Base-by-base conservation (phyloP, 2,888 invertebrate species). In the Monoplex corrugatus region DNA sequence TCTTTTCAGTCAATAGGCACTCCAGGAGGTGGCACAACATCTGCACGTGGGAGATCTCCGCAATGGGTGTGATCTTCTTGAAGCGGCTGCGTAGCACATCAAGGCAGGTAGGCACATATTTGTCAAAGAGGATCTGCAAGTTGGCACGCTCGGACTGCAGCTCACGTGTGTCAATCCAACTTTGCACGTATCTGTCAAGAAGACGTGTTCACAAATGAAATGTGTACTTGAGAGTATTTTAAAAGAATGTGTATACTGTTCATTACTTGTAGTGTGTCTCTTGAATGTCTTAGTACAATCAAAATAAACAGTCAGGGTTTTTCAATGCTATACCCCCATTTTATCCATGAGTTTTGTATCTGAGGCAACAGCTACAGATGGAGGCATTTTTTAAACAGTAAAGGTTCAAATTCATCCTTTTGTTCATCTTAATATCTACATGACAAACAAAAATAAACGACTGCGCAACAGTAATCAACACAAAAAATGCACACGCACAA, bases 61-160 rank as follows among this genome's bases (percentile, higher is more conserved):
- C 98, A 92, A 99, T 98, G 0, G 99, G 98, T 3, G 98, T 99
- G 91, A 99, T 98, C 96, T 98, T 99, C 96, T 99, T 99, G 95
- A 99, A 99, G 90, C 99, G 97, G 16, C 97, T 97, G 90, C 98
- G 97, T 85, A 99, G 97, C 88, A 98, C 98, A 95, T 99, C 99
- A 94, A 99, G 96, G 94, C 98, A 98, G 0, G 98, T 97, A 0
- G 99, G 99, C 91, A 99, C 98, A 95, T 99, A 99, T 96, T 99
- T 99, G 96, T 99, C 99, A 95, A 99, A 99, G 19, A 99, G 97
- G 96, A 99, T 98, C 28, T 98, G 98, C 90, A 99, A 96, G 96
- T 98, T 98, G 0, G 99, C 98, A 90, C 96, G 95, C 94, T 97
- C 96, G 8, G 96, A 96, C 92, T 96, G 96, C 1, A 96, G 94